These are phyloP conservation scores for Drosophila rubida DNA, from an alignment of 2,888 invertebrate genomes.

Conservation along the genomic window DNA sequence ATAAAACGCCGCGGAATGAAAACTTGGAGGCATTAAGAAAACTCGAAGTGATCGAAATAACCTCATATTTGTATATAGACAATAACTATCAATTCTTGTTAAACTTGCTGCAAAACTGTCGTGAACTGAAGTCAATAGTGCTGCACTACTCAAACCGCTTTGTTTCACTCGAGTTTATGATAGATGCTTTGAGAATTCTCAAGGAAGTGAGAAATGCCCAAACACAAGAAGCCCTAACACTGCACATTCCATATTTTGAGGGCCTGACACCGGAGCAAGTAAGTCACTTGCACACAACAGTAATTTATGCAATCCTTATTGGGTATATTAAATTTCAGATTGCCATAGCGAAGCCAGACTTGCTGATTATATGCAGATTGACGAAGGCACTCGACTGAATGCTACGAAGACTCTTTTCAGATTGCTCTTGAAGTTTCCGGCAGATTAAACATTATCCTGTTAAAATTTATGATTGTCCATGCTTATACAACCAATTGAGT, in stretches of 20 bases:
- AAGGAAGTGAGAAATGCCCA: not conserved
- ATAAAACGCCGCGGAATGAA: not conserved
- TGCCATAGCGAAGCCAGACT: not conserved
- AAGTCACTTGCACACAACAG: not conserved
- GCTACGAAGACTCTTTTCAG: not conserved
- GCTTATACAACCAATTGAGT: slow-evolving; percentile 51
- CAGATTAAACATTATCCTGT: slow-evolving; percentile 21
- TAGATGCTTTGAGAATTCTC: not conserved
- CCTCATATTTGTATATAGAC: not conserved
- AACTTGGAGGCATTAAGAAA: not conserved
- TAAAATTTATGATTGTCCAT: slow-evolving; percentile 25
- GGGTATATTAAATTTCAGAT: not conserved
- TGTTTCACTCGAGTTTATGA: not conserved
- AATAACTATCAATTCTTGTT: not conserved
- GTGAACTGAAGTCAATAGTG: not conserved
- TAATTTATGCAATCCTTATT: not conserved
- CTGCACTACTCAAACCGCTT: not conserved
- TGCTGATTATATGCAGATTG: not conserved
- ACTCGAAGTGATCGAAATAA: not conserved
- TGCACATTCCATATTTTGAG: not conserved
- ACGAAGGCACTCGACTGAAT: not conserved
- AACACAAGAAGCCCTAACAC: not conserved
- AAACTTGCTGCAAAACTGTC: not conserved
- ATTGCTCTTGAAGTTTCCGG: not conserved
- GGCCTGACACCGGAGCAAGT: not conserved